These are phyloP conservation scores for Rutilus rutilus DNA, from an alignment of 2,113 vertebrate species.

Conservation along the genomic window DNA sequence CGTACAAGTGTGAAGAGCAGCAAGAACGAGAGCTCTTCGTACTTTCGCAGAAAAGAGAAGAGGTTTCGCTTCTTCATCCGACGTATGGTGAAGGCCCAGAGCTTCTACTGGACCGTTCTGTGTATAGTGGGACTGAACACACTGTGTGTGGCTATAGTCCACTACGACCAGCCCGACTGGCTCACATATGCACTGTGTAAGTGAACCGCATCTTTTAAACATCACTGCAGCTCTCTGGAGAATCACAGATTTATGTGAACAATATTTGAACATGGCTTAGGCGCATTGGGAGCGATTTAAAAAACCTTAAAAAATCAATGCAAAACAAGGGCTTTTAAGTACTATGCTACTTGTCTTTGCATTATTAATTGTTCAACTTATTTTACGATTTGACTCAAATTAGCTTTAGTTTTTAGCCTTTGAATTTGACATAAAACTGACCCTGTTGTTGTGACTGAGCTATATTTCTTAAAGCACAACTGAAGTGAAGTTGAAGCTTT, in stretches of 20 bases:
- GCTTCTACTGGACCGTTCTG: slow-evolving; percentile 95
- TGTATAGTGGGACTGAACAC: slow-evolving; percentile 95
- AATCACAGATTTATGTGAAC: slow-evolving; percentile 17
- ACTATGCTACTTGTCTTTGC: not conserved
- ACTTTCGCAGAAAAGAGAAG: slow-evolving; percentile 93
- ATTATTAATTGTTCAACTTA: not conserved
- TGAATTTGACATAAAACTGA: not conserved
- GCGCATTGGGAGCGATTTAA: not conserved
- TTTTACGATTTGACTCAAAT: not conserved
- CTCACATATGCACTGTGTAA: slow-evolving; percentile 92
- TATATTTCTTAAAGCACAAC: not conserved
- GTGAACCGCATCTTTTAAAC: slow-evolving; percentile 61
- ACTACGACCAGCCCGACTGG: slow-evolving; percentile 90
- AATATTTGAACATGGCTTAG: slow-evolving; percentile 7
- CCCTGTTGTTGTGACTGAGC: not conserved
- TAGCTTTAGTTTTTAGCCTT: not conserved
- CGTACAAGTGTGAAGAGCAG: slow-evolving; percentile 89
- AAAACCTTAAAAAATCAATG: not conserved
- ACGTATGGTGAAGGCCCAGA: slow-evolving; percentile 94
- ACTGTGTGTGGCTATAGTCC: slow-evolving; percentile 93
- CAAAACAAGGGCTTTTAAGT: slow-evolving; percentile 12
- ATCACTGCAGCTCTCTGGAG: not conserved
- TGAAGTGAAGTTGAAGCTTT: too few species aligned
- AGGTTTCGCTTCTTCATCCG: slow-evolving; percentile 94
- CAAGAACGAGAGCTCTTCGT: slow-evolving; percentile 90